Conservation (phyloP, 1,140 invertebrate species). For the Trypoxylus dichotomus region DNA sequence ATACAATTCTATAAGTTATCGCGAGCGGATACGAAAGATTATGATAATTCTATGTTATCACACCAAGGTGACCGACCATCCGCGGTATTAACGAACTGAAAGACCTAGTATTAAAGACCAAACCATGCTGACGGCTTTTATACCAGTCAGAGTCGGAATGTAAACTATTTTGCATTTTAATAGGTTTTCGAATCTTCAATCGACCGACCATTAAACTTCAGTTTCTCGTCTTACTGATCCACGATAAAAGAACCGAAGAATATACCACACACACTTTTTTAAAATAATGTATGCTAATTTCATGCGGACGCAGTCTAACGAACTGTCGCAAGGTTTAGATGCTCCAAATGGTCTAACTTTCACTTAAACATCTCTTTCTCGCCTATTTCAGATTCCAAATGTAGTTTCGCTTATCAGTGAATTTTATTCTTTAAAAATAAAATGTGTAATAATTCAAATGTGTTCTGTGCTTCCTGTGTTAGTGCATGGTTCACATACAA, state of each 20-base stretch:
- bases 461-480: too few species aligned
- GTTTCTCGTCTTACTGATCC: background rate
- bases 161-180: slow-evolving; percentile 23
- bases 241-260: background rate
- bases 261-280: slow-evolving; percentile 17
- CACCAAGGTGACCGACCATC: background rate
- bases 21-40: background rate
- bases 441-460: too few species aligned
- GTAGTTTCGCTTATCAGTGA: background rate
- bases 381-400: too few species aligned
- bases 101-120: background rate
- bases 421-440: too few species aligned
- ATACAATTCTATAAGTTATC: background rate
- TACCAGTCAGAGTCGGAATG: background rate
- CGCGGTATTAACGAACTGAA: background rate
- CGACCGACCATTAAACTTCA: background rate
- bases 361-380: too few species aligned
- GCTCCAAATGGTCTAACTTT: too few species aligned
- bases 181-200: slow-evolving; percentile 16
- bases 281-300: slow-evolving; percentile 8
- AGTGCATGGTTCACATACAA: too few species aligned
- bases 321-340: background rate
- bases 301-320: background rate
- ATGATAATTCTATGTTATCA: slow-evolving; percentile 13
- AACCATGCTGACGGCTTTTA: background rate